Percentiles rank a stretch among this genome's conserved stretches.
These are phyloP conservation scores for Drosophila diplacantha DNA, from an alignment of 2,888 invertebrate genomes.

Conservation along the genomic window DNA sequence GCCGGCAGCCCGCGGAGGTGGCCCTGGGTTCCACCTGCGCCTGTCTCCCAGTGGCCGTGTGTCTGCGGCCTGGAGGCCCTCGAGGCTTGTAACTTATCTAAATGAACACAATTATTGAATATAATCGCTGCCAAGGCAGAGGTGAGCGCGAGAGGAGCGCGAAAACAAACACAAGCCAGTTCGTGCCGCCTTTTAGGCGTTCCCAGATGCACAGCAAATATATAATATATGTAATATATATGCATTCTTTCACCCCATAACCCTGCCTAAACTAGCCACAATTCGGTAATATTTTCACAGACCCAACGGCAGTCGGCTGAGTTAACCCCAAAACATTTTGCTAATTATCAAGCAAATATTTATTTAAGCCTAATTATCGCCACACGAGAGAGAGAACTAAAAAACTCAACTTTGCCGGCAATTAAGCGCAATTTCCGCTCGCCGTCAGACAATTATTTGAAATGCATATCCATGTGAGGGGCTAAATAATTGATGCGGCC, in stretches of 20 bases:
- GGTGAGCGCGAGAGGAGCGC: slow-evolving; percentile 36
- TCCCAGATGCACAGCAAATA: too few species aligned
- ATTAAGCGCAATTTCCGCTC: slow-evolving; percentile 59
- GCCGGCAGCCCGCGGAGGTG: slow-evolving; percentile 44
- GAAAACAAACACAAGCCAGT: slow-evolving; percentile 47
- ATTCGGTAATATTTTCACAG: not conserved
- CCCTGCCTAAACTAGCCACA: too few species aligned
- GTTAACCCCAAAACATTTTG: slow-evolving; percentile 24
- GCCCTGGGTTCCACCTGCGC: slow-evolving; percentile 30
- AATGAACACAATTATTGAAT: slow-evolving; percentile 74
- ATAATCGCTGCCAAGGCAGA: slow-evolving; percentile 60
- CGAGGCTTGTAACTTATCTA: slow-evolving; percentile 70
- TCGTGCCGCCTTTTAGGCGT: slow-evolving; percentile 61
- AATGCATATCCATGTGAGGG: slow-evolving; percentile 22
- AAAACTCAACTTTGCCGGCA: slow-evolving; percentile 44
- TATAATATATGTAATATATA: too few species aligned
- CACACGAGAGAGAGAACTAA: slow-evolving; percentile 17
- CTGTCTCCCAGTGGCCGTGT: slow-evolving; percentile 25
- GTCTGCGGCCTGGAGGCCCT: slow-evolving; percentile 33
- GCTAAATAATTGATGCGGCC: slow-evolving; percentile 21
- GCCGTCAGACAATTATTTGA: slow-evolving; percentile 43
- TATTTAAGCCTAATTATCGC: slow-evolving; percentile 33
- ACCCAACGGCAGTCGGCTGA: not conserved
- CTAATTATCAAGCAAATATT: slow-evolving; percentile 38
- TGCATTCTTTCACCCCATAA: too few species aligned